Percentiles rank a stretch among this genome's conserved stretches.
Conservation (phyloP, 1,140 invertebrate species). For the Ceratosolen solmsi region DNA sequence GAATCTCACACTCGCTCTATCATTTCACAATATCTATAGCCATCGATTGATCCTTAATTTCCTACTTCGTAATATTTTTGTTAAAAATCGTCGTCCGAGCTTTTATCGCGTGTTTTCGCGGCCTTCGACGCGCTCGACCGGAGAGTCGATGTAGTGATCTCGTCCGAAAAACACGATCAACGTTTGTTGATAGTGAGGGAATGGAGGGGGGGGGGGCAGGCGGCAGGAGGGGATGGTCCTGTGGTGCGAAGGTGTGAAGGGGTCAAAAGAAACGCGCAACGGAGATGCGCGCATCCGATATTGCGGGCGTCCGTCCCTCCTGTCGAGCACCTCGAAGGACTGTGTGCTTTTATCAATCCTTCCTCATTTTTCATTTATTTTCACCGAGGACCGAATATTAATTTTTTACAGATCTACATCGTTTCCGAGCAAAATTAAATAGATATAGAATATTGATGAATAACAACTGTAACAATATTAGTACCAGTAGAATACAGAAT, state of each 20-base stretch:
- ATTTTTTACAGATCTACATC: slow-evolving; percentile 30
- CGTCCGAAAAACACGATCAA: not conserved
- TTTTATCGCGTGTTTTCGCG: slow-evolving; percentile 38
- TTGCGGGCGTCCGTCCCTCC: not conserved
- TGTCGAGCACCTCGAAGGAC: not conserved
- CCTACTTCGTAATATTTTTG: not conserved
- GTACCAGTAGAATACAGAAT: slow-evolving; percentile 19
- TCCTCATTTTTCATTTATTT: slow-evolving; percentile 43
- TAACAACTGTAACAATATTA: slow-evolving; percentile 13
- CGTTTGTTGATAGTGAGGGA: not conserved
- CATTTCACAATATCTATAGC: slow-evolving; percentile 22
- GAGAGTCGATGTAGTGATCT: not conserved
- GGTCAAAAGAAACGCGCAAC: not conserved
- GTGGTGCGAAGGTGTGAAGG: not conserved
- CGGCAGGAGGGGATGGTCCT: too few species aligned
- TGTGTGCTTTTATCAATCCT: slow-evolving; percentile 49
- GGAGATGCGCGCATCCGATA: not conserved
- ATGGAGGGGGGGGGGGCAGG: not conserved
- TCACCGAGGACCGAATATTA: slow-evolving; percentile 49
- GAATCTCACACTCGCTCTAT: slow-evolving; percentile 34
- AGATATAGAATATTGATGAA: slow-evolving; percentile 20
- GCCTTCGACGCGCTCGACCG: slow-evolving; percentile 13
- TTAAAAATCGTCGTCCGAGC: slow-evolving; percentile 17
- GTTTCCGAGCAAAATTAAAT: not conserved
- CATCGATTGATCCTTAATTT: slow-evolving; percentile 27